Percentiles rank a stretch among this genome's conserved stretches.
phyloP scores from a whole-genome alignment of 2,888 invertebrate genomes.

The Idaea dimidiata region DNA sequence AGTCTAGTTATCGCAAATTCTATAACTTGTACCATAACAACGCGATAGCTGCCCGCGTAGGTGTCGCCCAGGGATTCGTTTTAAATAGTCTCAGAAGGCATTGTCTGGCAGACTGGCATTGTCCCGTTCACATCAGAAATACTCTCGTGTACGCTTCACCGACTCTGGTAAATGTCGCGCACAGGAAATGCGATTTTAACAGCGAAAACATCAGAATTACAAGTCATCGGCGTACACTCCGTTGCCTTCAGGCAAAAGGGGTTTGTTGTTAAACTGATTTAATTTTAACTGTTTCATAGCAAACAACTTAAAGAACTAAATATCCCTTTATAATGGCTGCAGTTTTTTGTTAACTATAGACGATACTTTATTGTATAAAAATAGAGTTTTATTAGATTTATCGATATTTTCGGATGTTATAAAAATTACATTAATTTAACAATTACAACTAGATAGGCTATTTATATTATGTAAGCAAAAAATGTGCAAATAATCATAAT shows the following conservation, averaged over 20 bases:
- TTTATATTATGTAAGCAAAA: slow-evolving; percentile 29
- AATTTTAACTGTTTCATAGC: slow-evolving; percentile 60
- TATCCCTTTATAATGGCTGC: background rate
- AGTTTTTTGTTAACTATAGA: background rate
- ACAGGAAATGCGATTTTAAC: slow-evolving; percentile 80
- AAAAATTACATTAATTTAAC: background rate
- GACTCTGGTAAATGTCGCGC: slow-evolving; percentile 63
- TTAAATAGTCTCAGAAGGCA: slow-evolving; percentile 65
- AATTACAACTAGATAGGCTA: slow-evolving; percentile 7
- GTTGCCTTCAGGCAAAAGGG: slow-evolving; percentile 73
- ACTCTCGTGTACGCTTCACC: slow-evolving; percentile 66
- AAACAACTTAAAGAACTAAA: slow-evolving; percentile 40
- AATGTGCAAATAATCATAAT: slow-evolving; percentile 54
- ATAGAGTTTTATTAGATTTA: background rate
- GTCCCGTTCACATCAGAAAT: slow-evolving; percentile 54
- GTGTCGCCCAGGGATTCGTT: slow-evolving; percentile 69
- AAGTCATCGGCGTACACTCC: slow-evolving; percentile 71
- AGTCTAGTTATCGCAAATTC: slow-evolving; percentile 3
- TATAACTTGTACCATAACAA: slow-evolving; percentile 36
- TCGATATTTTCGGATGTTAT: background rate
- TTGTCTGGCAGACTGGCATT: slow-evolving; percentile 65
- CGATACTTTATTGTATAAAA: background rate
- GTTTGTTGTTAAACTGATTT: slow-evolving; percentile 68
- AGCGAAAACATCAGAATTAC: slow-evolving; percentile 77
- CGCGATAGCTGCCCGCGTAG: slow-evolving; percentile 50